A percentile compares a stretch with the other conserved stretches of the same genome.
Evolutionary conservation across 1,140 invertebrate species (phyloP).

Genomic region (Nasonia giraulti): DNA sequence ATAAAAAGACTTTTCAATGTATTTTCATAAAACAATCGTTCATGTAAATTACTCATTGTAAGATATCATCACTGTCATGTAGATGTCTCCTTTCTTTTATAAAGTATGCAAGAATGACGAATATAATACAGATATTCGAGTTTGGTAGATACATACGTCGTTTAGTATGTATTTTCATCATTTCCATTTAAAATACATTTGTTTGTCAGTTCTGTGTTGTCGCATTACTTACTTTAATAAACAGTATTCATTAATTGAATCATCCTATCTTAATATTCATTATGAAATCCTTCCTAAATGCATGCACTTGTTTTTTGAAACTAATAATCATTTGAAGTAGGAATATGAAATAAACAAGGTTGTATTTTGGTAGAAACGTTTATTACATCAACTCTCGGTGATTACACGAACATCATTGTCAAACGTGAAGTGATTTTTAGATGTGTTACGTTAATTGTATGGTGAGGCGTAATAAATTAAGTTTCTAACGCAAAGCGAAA

Average conservation of each 20-base stretch:
- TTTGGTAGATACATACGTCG: not conserved
- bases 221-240: not conserved
- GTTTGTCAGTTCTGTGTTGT: not conserved
- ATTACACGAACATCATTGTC: slow-evolving; percentile 32
- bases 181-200: not conserved
- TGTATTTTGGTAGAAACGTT: slow-evolving; percentile 37
- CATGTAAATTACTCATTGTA: slow-evolving; percentile 20
- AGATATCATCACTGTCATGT: slow-evolving; percentile 26
- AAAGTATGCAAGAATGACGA: not conserved
- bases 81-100: not conserved
- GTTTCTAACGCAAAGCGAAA: not conserved
- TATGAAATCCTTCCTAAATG: not conserved
- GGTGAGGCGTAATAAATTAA: slow-evolving; percentile 20
- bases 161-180: not conserved
- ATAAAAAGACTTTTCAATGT: not conserved
- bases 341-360: not conserved
- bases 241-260: slow-evolving; percentile 9
- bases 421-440: slow-evolving; percentile 23
- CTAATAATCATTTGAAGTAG: not conserved
- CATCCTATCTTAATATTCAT: not conserved
- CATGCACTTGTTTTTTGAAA: not conserved
- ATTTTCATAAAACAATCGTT: slow-evolving; percentile 10
- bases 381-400: slow-evolving; percentile 37
- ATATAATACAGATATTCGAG: not conserved
- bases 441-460: slow-evolving; percentile 1